A percentile compares a stretch with the other conserved stretches of the same genome.
These are phyloP conservation scores for Pluvianellus socialis DNA, from an alignment of 2,113 vertebrate species.

Conservation along the genomic window DNA sequence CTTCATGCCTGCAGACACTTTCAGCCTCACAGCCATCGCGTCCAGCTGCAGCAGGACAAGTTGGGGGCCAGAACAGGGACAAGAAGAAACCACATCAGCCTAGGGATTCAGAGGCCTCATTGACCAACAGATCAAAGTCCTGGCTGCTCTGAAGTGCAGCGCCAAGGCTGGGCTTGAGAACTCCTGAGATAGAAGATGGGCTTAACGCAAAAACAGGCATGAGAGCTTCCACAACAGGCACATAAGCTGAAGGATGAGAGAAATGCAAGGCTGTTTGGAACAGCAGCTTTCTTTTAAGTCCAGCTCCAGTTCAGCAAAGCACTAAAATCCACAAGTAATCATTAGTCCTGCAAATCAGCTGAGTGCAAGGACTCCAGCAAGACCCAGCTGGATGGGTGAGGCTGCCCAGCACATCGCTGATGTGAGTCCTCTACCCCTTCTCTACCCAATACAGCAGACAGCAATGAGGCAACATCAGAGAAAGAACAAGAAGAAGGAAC, in stretches of 20 bases:
- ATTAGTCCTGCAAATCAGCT: neutral
- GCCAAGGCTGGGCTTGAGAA: neutral
- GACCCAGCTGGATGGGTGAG: neutral
- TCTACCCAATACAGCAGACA: accelerated
- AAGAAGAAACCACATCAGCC: neutral
- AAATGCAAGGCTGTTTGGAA: neutral
- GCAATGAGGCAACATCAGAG: accelerated
- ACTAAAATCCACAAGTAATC: neutral
- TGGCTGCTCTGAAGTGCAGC: neutral
- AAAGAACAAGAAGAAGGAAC: neutral
- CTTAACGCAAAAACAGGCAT: neutral
- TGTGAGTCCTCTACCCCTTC: neutral
- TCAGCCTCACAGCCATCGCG: neutral
- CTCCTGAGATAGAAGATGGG: neutral
- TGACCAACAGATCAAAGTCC: neutral
- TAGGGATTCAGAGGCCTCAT: neutral
- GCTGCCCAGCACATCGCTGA: neutral
- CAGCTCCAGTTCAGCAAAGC: neutral
- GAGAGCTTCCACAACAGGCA: neutral
- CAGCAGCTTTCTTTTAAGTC: neutral
- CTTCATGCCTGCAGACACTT: accelerated
- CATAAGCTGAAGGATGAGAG: neutral
- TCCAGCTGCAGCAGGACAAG: neutral
- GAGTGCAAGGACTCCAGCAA: neutral
- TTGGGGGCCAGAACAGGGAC: neutral